Conservation (phyloP, 2,797 vertebrate genomes). For the Amphiprion clarkii region DNA sequence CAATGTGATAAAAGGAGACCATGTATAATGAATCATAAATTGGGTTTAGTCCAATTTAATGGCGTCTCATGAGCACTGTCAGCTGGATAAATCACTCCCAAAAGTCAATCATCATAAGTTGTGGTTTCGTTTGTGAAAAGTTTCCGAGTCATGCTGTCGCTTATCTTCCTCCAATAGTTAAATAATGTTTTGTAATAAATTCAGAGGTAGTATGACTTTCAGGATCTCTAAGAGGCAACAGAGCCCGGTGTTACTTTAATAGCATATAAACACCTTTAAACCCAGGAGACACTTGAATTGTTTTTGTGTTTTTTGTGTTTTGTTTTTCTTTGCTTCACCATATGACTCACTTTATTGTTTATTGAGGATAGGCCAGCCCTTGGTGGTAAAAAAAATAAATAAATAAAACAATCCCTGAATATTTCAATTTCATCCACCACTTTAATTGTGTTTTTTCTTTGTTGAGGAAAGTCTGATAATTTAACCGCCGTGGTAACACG, state of each 20-base stretch:
- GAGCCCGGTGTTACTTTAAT: constrained; percentile 41
- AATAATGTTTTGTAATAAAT: constrained; percentile 22
- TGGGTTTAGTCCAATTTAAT: constrained; percentile 1
- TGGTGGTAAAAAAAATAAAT: background rate
- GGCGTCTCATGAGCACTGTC: constrained; percentile 1
- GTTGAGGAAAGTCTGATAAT: constrained; percentile 34
- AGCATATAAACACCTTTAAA: constrained; percentile 42
- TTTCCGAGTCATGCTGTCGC: background rate
- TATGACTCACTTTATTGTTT: constrained; percentile 40
- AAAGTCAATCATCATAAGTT: constrained; percentile 10
- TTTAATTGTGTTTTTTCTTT: constrained; percentile 36
- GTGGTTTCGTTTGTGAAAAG: constrained; percentile 12
- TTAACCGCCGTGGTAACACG: constrained; percentile 40
- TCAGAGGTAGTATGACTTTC: constrained; percentile 16
- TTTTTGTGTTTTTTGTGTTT: background rate
- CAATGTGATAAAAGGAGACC: background rate
- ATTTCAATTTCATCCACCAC: constrained; percentile 20
- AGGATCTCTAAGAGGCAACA: constrained; percentile 15
- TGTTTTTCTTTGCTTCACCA: constrained; percentile 15
- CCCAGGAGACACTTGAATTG: constrained; percentile 29
- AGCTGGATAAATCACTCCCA: background rate
- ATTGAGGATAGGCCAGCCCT: constrained; percentile 31
- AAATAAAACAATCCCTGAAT: background rate
- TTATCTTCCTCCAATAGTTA: constrained; percentile 25
- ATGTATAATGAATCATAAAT: background rate